These are phyloP conservation scores for Empis livida DNA, from an alignment of 2,888 invertebrate genomes.

Conservation along the genomic window DNA sequence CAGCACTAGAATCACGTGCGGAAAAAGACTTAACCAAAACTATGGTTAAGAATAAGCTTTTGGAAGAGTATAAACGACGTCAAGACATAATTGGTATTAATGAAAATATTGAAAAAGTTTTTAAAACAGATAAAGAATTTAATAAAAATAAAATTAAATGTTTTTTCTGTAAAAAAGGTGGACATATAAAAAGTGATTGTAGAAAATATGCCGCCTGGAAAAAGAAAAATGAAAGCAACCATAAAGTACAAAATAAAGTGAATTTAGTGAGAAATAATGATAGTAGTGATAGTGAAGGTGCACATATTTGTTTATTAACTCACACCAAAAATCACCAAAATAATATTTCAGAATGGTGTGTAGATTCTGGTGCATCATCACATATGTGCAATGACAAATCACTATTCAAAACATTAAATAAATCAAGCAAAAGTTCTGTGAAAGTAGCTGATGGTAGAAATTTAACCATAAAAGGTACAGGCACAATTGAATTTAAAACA, in stretches of 20 bases:
- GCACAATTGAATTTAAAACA: conserved; percentile 4
- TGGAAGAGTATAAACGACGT: conserved; percentile 7
- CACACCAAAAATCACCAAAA: background rate
- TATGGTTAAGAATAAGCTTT: conserved; percentile 9
- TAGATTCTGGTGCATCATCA: conserved; percentile 14
- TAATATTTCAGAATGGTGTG: conserved; percentile 8
- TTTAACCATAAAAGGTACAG: conserved; percentile 7
- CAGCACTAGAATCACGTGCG: conserved; percentile 1
- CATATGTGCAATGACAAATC: conserved; percentile 10
- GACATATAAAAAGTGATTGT: conserved; percentile 11
- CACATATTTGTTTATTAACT: background rate
- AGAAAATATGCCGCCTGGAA: conserved; percentile 8
- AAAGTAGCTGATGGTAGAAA: conserved; percentile 11
- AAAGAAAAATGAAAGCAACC: conserved; percentile 1
- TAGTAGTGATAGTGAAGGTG: background rate
- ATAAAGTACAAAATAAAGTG: background rate
- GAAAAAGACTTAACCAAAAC: conserved; percentile 5
- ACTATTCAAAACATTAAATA: conserved; percentile 9
- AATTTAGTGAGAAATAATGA: background rate
- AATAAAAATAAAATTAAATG: background rate
- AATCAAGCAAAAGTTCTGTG: conserved; percentile 8
- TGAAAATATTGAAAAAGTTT: background rate
- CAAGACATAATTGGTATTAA: conserved; percentile 4
- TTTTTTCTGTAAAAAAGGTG: conserved; percentile 8
- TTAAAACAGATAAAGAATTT: background rate